Conservation (phyloP, 1,140 invertebrate genomes). For the Belonocnema kinseyi region DNA sequence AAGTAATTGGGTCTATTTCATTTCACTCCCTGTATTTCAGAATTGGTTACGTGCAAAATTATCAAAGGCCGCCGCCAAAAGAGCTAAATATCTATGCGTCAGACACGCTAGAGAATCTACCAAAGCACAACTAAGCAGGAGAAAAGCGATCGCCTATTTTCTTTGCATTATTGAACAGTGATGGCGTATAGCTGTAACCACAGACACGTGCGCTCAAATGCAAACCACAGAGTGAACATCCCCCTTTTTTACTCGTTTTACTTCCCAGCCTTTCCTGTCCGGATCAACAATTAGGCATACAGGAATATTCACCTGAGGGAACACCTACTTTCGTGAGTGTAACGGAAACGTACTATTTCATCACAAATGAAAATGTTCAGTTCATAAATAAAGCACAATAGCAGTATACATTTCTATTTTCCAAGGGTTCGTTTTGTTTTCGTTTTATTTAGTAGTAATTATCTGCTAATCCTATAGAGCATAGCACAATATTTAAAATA, state of each 20-base stretch:
- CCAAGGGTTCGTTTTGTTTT: constrained; percentile 11
- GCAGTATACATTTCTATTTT: not conserved
- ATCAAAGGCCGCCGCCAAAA: constrained; percentile 4
- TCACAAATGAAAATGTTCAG: not conserved
- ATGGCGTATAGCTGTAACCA: constrained; percentile 5
- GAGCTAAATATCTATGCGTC: constrained; percentile 14
- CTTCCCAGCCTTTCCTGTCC: constrained; percentile 25
- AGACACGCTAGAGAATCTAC: constrained; percentile 19
- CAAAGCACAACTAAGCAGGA: constrained; percentile 24
- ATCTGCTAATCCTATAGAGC: too few species aligned
- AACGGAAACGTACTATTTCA: constrained; percentile 29
- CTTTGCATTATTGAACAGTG: constrained; percentile 13
- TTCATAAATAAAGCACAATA: not conserved
- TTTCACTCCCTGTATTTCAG: not conserved
- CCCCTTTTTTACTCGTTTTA: constrained; percentile 1
- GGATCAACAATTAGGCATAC: constrained; percentile 25
- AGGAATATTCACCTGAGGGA: constrained; percentile 11
- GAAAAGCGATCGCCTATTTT: constrained; percentile 18
- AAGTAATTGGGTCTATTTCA: not conserved
- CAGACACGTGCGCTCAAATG: constrained; percentile 24
- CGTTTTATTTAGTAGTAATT: not conserved
- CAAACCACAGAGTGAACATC: constrained; percentile 26
- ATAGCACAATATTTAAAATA: too few species aligned
- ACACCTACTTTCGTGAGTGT: constrained; percentile 23
- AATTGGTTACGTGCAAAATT: constrained; percentile 30